Base-by-base conservation (phyloP, 1,140 invertebrate species). In the Metopolophium dirhodum region DNA sequence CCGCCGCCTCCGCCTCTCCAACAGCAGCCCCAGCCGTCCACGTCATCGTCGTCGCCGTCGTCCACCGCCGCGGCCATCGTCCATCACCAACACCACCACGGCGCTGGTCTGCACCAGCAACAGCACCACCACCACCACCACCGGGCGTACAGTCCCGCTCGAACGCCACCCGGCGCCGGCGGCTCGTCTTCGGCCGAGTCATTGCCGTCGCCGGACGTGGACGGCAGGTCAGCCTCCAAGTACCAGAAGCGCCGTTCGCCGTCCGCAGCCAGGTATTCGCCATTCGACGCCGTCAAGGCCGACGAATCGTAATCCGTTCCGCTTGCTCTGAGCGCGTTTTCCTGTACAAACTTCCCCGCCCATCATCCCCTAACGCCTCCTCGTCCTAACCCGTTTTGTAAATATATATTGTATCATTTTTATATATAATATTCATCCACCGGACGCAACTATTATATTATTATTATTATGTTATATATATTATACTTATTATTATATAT, bases 171-270 rank as follows among this genome's bases (percentile, higher is more conserved):
- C 41, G 90, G 90, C 30, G n/a, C 57, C 41, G 61, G 57, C 30
- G 61, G 57, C 22, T 83, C 68, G 68, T 93, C 91, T 11, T 93
- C 91, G 91, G 90, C 90, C 68, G 90, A 91, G 45, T 93, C 91
- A 23, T 14, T 85, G 47, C 82, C 91, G 91, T 93, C 91, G 82
- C 82, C 91, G 45, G 90, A 91, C 90, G 68, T n/a, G 90, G 90
- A 91, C 68, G 90, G 90, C 90, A 45, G 90, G n/a, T 77, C 90
- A 45, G 90, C 90, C 30, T 26, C 41, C 45, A 91, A 91, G 11
- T 91, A 91, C n/a, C 45, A 47, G 2, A 91, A 82, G 35, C 90
- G 90, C 1, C 90, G 82, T 8, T 49, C 68, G 68, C 41, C 89
- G 54, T 18, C 87, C 4, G 23, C 37, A 37, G 89, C n/a, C 87